Percentiles rank a stretch among this genome's conserved stretches.
phyloP scores from a whole-genome alignment of 2,797 vertebrate species.

The Glyptemys insculpta region DNA sequence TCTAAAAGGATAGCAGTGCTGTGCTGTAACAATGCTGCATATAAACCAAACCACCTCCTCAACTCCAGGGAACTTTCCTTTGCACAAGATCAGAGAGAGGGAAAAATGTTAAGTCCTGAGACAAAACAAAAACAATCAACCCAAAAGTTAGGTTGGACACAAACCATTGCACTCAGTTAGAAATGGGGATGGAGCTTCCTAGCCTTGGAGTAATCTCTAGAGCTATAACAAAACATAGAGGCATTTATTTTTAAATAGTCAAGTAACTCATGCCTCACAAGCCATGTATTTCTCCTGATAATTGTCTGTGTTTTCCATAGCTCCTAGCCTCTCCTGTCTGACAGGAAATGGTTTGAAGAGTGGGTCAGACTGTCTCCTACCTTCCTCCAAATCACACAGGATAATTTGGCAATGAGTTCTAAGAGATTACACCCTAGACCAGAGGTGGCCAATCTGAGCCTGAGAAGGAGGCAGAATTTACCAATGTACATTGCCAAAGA shows the following conservation, averaged over 20 bases:
- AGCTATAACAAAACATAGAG: constrained; percentile 68
- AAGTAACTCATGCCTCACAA: constrained; percentile 23
- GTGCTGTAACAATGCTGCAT: background rate
- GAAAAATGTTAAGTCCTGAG: constrained; percentile 46
- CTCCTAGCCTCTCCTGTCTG: constrained; percentile 6
- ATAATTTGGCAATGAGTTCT: background rate
- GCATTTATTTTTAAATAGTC: constrained; percentile 69
- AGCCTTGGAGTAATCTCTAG: constrained; percentile 38
- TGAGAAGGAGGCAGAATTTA: no score
- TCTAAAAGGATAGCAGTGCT: background rate
- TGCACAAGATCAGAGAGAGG: background rate
- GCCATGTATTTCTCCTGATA: constrained; percentile 19
- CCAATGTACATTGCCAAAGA: no score
- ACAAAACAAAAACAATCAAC: constrained; percentile 20
- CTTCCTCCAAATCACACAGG: constrained; percentile 15
- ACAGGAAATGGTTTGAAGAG: constrained; percentile 34
- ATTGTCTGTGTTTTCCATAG: constrained; percentile 26
- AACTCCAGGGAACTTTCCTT: background rate
- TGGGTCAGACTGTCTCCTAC: constrained; percentile 31
- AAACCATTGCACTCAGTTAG: constrained; percentile 53
- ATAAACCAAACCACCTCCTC: fast-evolving
- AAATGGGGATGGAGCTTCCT: constrained; percentile 59
- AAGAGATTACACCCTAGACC: background rate
- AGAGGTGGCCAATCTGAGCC: no score
- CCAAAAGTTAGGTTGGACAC: constrained; percentile 26